These are phyloP conservation scores for Stegana nigrithorax DNA, from an alignment of 2,888 invertebrate species.

Conservation along the genomic window DNA sequence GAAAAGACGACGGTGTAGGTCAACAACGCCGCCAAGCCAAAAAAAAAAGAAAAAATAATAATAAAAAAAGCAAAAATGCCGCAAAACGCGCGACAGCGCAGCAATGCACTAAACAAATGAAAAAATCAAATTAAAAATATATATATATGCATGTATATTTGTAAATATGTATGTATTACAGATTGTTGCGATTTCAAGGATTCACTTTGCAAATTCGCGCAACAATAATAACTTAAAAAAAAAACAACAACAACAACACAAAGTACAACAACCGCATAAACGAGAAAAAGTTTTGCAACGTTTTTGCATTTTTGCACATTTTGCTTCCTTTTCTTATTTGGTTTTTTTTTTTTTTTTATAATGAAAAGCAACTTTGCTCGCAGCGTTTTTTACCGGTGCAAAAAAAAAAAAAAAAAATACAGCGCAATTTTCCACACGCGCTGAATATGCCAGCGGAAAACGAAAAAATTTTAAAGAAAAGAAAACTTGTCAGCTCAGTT, in stretches of 20 bases:
- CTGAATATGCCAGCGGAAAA: neutral
- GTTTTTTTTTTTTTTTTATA: neutral
- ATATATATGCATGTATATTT: no score
- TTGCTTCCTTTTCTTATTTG: neutral
- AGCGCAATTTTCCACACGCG: slow-evolving; percentile 2
- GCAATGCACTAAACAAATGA: no score
- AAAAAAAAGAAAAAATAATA: neutral
- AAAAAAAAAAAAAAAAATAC: no score
- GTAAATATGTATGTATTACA: neutral
- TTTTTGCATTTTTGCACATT: neutral
- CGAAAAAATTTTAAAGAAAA: no score
- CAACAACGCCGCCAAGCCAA: slow-evolving; percentile 19
- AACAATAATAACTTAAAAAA: neutral
- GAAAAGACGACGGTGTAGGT: slow-evolving; percentile 26
- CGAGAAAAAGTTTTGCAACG: neutral
- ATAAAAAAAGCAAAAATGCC: neutral
- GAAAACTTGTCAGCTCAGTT: no score
- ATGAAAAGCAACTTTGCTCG: slow-evolving; percentile 1
- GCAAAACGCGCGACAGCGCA: neutral
- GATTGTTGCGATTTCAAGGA: neutral
- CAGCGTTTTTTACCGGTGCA: slow-evolving; percentile 10
- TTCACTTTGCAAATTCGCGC: neutral
- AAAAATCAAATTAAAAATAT: no score
- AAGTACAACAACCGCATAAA: neutral
- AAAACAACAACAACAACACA: neutral